phyloP scores from a whole-genome alignment of 2,888 invertebrate genomes.

The Elegia similella region DNA sequence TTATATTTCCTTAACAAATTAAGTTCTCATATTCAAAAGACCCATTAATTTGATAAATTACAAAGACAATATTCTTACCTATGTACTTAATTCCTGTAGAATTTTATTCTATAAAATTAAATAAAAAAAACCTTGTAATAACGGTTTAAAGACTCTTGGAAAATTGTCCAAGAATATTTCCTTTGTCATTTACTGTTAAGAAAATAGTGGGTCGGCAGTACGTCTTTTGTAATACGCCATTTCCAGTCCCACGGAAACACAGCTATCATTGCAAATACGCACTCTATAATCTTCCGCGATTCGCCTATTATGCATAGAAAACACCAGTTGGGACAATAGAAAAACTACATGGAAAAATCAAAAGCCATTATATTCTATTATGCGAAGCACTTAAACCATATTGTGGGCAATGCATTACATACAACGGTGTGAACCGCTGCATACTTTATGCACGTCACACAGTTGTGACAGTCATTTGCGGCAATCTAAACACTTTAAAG shows the following conservation, averaged over 20 bases:
- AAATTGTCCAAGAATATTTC: constrained; percentile 25
- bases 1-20: too few relatives aligned
- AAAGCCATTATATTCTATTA: constrained; percentile 61
- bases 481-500: background rate
- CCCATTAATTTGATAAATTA: background rate
- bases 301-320: constrained; percentile 68
- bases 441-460: constrained; percentile 44
- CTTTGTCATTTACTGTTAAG: constrained; percentile 56
- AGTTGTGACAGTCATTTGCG: constrained; percentile 26
- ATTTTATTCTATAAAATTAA: background rate
- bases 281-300: constrained; percentile 61
- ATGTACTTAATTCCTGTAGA: background rate
- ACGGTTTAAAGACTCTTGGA: constrained; percentile 36
- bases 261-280: constrained; percentile 54
- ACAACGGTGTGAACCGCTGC: constrained; percentile 41
- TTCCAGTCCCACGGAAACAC: constrained; percentile 62
- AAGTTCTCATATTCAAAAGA: background rate
- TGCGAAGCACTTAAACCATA: constrained; percentile 36
- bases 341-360: constrained; percentile 66
- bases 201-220: constrained; percentile 47
- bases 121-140: constrained; percentile 4
- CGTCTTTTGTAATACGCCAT: constrained; percentile 65
- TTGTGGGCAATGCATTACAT: constrained; percentile 31
- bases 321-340: constrained; percentile 63
- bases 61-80: background rate